Conservation (phyloP, 2,888 invertebrate species). For the Drosophila rubida region DNA sequence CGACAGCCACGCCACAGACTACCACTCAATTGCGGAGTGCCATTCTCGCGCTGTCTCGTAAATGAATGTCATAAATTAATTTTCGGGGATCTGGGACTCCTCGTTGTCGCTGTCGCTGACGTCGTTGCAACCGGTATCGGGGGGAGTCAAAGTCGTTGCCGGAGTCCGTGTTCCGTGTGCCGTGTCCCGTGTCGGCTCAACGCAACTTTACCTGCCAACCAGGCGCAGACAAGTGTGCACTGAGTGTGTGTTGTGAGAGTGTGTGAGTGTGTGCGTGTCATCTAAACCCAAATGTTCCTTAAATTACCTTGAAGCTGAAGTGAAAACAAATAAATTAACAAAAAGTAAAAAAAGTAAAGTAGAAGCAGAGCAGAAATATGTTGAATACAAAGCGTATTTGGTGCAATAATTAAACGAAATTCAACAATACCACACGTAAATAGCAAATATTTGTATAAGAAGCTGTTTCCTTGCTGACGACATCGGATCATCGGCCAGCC, state of each 20-base stretch:
- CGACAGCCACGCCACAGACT: slow-evolving; percentile 34
- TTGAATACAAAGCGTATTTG: slow-evolving; percentile 23
- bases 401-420: slow-evolving; percentile 50
- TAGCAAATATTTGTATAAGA: slow-evolving; percentile 17
- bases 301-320: slow-evolving; percentile 72
- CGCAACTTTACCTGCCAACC: slow-evolving; percentile 53
- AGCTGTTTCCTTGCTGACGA: slow-evolving; percentile 35
- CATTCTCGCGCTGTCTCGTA: slow-evolving; percentile 75
- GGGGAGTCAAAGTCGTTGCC: slow-evolving; percentile 16
- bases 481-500: slow-evolving; percentile 18
- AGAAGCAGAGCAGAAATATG: too few species aligned
- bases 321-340: slow-evolving; percentile 32
- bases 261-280: slow-evolving; percentile 48
- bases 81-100: slow-evolving; percentile 56
- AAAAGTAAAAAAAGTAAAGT: slow-evolving; percentile 2
- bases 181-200: slow-evolving; percentile 16
- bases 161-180: slow-evolving; percentile 21
- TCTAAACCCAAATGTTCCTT: slow-evolving; percentile 76
- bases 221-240: slow-evolving; percentile 21
- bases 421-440: background rate
- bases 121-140: slow-evolving; percentile 51
- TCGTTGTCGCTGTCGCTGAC: slow-evolving; percentile 49
- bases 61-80: slow-evolving; percentile 83
- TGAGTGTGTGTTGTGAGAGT: slow-evolving; percentile 8
- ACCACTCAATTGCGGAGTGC: slow-evolving; percentile 60